Evolutionary conservation across 2,888 invertebrate genomes (phyloP), one percentile per base, ranked within the genome.

Genomic region (Monochamus alternatus): DNA sequence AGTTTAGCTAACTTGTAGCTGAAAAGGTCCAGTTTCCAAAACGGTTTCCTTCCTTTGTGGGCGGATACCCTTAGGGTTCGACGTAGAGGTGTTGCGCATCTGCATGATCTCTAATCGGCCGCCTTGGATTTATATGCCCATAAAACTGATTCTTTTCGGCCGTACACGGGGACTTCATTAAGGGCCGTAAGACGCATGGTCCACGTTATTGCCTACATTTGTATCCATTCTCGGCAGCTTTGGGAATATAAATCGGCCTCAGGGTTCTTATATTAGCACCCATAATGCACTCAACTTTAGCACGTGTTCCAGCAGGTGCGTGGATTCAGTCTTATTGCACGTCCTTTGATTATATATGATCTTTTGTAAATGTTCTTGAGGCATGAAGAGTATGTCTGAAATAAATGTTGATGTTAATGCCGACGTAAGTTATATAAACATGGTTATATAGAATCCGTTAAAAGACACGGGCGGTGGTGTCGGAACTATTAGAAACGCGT

Each of bases 131-230:
- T 55, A 55, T 55, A n/a, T n/a, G 84, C 84, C 87, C 83, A 88
- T 87, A 87, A 88, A 88, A 86, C 85, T 85, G 87, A 88, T 88
- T 87, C 87, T 86, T 38, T 87, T 85, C 82, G 85, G 84, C 84
- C 85, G 85, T 86, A 84, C 82, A 85, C 86, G 83, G 87, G 87
- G 86, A 88, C 87, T 88, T 88, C 88, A 88, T 88, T 88, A 88
- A 87, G 86, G 85, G 82, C 82, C 81, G 85, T 82, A 87, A 88
- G 87, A 88, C 86, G 86, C 87, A 88, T 88, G 84, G 87, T 85
- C 87, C 86, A 81, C 86, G 85, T 87, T 88, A 88, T 88, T 87
- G 86, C 87, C 86, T 82, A 86, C 88, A 87, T 87, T 87, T 87
- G 86, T 87, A 87, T 87, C 87, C 87, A 87, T 87, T 87, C 86